phyloP scores from a whole-genome alignment of 1,140 invertebrate species.

The Drosophila kurseongensis region DNA sequence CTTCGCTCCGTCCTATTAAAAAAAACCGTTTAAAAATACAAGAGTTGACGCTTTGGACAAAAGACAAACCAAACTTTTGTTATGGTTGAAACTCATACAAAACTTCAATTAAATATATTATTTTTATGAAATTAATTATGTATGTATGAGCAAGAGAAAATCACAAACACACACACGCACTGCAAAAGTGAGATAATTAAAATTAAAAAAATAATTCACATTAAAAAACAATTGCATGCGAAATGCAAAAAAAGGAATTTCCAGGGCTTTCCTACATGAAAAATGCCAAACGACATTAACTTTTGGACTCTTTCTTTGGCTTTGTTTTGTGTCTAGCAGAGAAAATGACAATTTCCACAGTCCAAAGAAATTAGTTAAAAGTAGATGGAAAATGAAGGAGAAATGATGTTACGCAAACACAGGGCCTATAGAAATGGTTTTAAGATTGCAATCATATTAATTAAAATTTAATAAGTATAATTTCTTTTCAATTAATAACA shows the following conservation, averaged over 20 bases:
- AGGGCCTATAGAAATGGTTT: neutral
- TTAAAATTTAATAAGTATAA: no score
- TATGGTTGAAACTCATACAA: constrained; percentile 50
- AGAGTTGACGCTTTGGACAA: constrained; percentile 39
- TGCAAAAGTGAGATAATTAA: constrained; percentile 19
- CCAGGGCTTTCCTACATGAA: neutral
- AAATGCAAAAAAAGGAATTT: constrained; percentile 9
- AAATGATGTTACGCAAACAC: no score
- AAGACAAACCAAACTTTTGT: constrained; percentile 55
- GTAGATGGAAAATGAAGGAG: neutral
- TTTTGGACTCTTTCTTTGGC: neutral
- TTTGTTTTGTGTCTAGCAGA: neutral
- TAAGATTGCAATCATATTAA: no score
- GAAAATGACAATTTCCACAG: neutral
- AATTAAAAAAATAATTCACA: constrained; percentile 8
- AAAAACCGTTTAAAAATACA: constrained; percentile 19
- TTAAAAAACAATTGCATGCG: constrained; percentile 12
- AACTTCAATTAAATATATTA: constrained; percentile 74
- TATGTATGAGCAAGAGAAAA: constrained; percentile 44
- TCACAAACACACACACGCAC: neutral
- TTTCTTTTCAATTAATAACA: no score
- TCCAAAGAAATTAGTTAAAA: neutral
- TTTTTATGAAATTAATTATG: constrained; percentile 73
- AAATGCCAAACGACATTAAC: constrained; percentile 5
- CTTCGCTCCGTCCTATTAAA: neutral